phyloP scores from a whole-genome alignment of 2,888 invertebrate genomes.

The Cephus sareptanus region DNA sequence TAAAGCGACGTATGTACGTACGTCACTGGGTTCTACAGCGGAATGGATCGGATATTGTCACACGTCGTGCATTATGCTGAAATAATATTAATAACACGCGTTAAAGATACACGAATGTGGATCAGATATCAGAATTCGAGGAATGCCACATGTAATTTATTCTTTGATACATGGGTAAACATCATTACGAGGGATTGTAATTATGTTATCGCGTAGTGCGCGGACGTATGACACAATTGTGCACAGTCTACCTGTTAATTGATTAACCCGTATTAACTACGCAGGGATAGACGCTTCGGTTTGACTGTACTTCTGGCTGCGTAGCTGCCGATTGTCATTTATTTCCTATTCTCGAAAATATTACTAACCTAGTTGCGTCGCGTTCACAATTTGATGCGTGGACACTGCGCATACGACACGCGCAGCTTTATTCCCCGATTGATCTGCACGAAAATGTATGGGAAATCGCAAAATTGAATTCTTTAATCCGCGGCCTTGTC shows the following conservation, averaged over 20 bases:
- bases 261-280: background rate
- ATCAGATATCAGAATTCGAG: background rate
- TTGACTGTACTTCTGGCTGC: background rate
- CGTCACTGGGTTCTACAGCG: background rate
- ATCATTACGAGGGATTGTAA: background rate
- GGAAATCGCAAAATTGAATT: background rate
- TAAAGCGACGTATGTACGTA: background rate
- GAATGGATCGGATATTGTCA: background rate
- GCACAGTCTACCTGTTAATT: background rate
- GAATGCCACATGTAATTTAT: background rate
- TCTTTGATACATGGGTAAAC: background rate
- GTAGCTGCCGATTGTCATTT: background rate
- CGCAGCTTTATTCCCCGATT: background rate
- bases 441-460: background rate
- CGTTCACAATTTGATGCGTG: background rate
- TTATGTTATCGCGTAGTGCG: background rate
- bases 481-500: background rate
- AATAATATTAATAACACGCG: background rate
- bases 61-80: background rate
- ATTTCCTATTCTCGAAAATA: background rate
- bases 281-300: background rate
- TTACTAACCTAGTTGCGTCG: background rate
- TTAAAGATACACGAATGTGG: background rate
- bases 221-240: background rate
- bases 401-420: background rate